Conservation (phyloP, 2,888 invertebrate genomes). For the Amorpha juglandis region DNA sequence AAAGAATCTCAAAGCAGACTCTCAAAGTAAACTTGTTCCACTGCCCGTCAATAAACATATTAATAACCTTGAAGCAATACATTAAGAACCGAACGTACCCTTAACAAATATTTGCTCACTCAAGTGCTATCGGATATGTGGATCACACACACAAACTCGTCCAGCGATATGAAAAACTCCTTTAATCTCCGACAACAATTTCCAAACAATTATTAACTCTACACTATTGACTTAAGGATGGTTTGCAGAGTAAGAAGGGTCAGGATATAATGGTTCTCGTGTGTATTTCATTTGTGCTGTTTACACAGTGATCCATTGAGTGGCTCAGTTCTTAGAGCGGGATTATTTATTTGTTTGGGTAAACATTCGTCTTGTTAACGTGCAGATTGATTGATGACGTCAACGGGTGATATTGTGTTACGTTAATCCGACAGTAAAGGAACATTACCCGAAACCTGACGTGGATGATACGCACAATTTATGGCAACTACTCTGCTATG, state of each 20-base stretch:
- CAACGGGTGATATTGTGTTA: slow-evolving; percentile 34
- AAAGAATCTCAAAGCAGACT: not conserved
- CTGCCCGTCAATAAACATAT: slow-evolving; percentile 14
- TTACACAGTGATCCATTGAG: slow-evolving; percentile 63
- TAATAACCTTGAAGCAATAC: slow-evolving; percentile 21
- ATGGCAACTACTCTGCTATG: not conserved
- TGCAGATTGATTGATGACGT: slow-evolving; percentile 26
- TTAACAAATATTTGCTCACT: slow-evolving; percentile 63
- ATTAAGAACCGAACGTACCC: slow-evolving; percentile 40
- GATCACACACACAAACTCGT: slow-evolving; percentile 70
- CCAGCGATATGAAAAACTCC: slow-evolving; percentile 61
- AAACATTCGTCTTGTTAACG: slow-evolving; percentile 49
- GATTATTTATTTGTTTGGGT: slow-evolving; percentile 63
- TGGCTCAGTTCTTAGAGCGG: slow-evolving; percentile 52
- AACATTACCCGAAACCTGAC: not conserved
- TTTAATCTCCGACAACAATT: slow-evolving; percentile 30
- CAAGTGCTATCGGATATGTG: slow-evolving; percentile 70
- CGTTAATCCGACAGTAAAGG: slow-evolving; percentile 37
- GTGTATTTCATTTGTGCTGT: slow-evolving; percentile 49
- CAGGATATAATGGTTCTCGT: slow-evolving; percentile 26
- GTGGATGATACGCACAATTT: not conserved
- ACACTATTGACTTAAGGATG: slow-evolving; percentile 22
- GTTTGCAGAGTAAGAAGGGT: slow-evolving; percentile 13
- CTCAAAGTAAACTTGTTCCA: not conserved
- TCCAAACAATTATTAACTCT: slow-evolving; percentile 36